Percentiles rank a stretch among this genome's conserved stretches.
Evolutionary conservation across 2,797 vertebrate genomes (phyloP).

Genomic region (Neosilurus hyrtlii): DNA sequence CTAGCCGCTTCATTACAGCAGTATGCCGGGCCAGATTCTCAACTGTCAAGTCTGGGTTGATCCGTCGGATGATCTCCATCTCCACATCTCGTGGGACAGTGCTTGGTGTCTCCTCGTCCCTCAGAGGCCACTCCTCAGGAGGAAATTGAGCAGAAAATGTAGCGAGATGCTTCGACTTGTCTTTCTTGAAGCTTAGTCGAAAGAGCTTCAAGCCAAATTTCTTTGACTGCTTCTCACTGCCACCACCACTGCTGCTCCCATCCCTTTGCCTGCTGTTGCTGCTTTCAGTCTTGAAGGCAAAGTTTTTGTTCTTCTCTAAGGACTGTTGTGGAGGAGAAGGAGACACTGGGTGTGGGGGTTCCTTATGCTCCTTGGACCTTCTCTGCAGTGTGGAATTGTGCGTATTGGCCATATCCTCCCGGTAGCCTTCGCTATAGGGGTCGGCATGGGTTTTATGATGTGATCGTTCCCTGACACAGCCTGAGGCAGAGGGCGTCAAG

Average conservation of each 20-base stretch:
- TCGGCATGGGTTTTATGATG: conserved; percentile 89
- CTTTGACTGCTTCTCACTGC: conserved; percentile 84
- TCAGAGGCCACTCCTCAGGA: conserved; percentile 95
- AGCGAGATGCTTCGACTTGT: conserved; percentile 93
- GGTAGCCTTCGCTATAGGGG: conserved; percentile 85
- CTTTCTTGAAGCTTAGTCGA: conserved; percentile 96
- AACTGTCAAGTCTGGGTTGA: conserved; percentile 96
- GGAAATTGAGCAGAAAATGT: conserved; percentile 98
- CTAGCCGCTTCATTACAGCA: conserved; percentile 96
- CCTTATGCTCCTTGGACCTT: conserved; percentile 88
- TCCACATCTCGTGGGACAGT: conserved; percentile 91
- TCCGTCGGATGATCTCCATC: conserved; percentile 96
- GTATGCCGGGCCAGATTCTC: conserved; percentile 97
- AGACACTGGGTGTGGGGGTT: conserved; percentile 64
- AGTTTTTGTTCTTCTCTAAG: conserved; percentile 92
- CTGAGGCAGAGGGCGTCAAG: conserved; percentile 91
- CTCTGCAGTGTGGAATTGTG: conserved; percentile 91
- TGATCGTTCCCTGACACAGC: conserved; percentile 86
- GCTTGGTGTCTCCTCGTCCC: conserved; percentile 89
- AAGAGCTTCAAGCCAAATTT: conserved; percentile 97
- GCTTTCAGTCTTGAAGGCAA: conserved; percentile 88
- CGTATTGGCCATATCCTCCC: conserved; percentile 86
- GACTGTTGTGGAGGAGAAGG: conserved; percentile 68
- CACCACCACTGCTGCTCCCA: conserved; percentile 73
- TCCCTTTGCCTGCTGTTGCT: conserved; percentile 89